Evolutionary conservation across 2,797 vertebrate species (phyloP).

Genomic region (Epinephelus coioides): DNA sequence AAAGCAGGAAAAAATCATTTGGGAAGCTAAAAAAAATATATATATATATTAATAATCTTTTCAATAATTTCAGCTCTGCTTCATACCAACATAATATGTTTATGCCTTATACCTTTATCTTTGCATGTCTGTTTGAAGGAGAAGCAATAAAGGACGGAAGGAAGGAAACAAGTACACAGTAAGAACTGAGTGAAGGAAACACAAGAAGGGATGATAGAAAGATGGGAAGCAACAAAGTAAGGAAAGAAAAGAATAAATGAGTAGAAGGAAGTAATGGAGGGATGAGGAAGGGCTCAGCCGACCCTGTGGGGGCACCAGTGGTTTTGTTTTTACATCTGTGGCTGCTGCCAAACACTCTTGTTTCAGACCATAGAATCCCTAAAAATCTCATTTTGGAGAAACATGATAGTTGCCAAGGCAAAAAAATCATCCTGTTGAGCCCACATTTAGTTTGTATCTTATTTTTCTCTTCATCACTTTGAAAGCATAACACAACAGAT

Average conservation of each 20-base stretch:
- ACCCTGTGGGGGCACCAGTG: too few species aligned
- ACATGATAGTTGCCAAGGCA: too few species aligned
- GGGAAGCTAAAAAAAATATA: not conserved
- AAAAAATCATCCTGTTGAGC: too few species aligned
- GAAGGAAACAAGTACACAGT: not conserved
- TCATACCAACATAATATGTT: not conserved
- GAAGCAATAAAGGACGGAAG: not conserved
- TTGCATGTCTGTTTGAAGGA: not conserved
- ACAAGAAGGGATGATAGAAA: not conserved
- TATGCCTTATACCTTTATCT: not conserved
- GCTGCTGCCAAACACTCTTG: too few species aligned
- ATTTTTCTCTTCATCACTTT: too few species aligned
- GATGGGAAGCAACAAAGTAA: not conserved
- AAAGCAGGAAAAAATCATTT: not conserved
- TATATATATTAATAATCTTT: not conserved
- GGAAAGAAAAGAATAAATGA: too few species aligned
- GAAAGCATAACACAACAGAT: too few species aligned
- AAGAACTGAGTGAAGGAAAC: not conserved
- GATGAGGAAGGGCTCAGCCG: not conserved
- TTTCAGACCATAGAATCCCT: too few species aligned
- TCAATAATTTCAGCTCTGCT: not conserved
- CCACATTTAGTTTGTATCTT: too few species aligned
- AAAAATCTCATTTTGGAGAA: too few species aligned
- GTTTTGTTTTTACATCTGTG: too few species aligned
- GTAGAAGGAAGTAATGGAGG: not conserved